Conservation (phyloP, 2,797 vertebrate genomes). For the Morelia viridis region DNA sequence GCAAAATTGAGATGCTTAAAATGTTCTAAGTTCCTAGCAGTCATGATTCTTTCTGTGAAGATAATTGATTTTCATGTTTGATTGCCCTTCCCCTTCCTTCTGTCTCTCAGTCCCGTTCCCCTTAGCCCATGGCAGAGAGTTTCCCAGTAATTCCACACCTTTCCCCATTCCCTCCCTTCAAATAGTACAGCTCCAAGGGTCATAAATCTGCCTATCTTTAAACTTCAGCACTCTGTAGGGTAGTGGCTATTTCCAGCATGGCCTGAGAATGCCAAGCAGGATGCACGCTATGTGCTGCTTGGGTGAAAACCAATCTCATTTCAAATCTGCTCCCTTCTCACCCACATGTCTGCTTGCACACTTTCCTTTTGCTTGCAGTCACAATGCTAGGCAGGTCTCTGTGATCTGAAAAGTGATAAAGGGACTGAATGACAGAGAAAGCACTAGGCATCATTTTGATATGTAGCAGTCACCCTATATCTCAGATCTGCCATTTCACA, state of each 20-base stretch:
- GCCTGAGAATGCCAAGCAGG: conserved; percentile 43
- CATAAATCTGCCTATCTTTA: conserved; percentile 32
- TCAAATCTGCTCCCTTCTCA: conserved; percentile 35
- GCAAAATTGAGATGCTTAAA: not conserved
- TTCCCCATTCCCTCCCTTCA: not conserved
- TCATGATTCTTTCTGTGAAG: not conserved
- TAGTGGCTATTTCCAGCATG: conserved; percentile 69
- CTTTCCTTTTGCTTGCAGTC: conserved; percentile 27
- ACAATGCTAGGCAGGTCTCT: conserved; percentile 34
- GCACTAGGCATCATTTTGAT: not conserved
- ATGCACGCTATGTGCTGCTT: conserved; percentile 65
- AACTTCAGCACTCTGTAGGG: not conserved
- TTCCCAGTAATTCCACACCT: not conserved
- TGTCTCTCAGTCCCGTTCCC: not conserved
- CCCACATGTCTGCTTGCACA: not conserved
- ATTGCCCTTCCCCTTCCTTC: no score
- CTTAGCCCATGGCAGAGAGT: conserved; percentile 4
- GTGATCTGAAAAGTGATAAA: not conserved
- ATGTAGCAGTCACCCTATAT: not conserved
- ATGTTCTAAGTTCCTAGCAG: not conserved
- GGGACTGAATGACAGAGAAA: not conserved
- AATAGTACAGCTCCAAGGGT: not conserved
- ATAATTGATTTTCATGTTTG: not conserved
- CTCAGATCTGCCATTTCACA: not conserved
- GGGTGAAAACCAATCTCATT: conserved; percentile 65